Evolutionary conservation across 1,140 invertebrate species (phyloP), one percentile per base, ranked within the genome.

Genomic region (Steinernema feltiae): DNA sequence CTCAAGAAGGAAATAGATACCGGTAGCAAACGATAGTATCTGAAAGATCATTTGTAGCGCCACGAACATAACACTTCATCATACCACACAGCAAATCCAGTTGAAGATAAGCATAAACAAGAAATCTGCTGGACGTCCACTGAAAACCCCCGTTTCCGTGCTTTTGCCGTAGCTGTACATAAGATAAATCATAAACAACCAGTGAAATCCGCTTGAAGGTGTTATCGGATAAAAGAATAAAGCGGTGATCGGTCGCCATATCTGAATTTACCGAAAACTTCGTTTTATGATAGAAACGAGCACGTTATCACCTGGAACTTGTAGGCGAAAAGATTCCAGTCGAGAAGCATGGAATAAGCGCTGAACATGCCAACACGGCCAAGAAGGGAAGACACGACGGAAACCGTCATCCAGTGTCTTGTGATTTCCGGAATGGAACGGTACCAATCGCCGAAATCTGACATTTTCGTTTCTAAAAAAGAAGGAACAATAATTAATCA

Each of bases 111-210:
- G 87, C 90, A 99, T 91, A 86, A 94, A 98, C 29, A 93, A 91
- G 88, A 98, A 99, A 86, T 99, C 97, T 32, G 95, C 94, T 32
- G 95, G 94, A 87, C 92, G 91, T 1, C 93, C 92, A 82, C 90
- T 90, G 89, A 93, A 99, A 21, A 89, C 85, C 88, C 93, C 93
- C 80, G 91, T 93, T 89, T 99, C 97, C 72, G 98, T 88, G 78
- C 92, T 89, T 69, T 92, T 89, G 1, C 96, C 98, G 87, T 98
- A 98, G 85, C 91, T 95, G 87, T 98, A 97, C 1, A 99, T 88
- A 87, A 99, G 99, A 87, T 98, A 99, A 77, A 97, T 91, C 88
- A 97, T 99, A 76, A 98, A 92, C 46, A 99, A 88, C 88, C 95
- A 99, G 86, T 98, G 95, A 88, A 99, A 98, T 24, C 96, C 96